Conservation (phyloP, 2,888 invertebrate genomes). For the Leptarthrus brevirostris region DNA sequence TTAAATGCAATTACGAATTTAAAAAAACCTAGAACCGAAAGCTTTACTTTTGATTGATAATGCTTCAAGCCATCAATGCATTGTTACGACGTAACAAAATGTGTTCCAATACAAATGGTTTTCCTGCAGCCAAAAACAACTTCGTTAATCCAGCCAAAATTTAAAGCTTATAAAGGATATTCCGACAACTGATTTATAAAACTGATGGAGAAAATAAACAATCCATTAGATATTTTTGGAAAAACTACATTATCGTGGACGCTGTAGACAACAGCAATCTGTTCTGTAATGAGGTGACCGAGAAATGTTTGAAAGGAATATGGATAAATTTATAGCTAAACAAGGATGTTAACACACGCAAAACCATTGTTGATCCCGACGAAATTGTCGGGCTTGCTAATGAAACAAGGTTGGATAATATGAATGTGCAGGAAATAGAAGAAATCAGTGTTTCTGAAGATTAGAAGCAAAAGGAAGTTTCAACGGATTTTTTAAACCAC, state of each 20-base stretch:
- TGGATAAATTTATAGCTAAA: too few relatives aligned
- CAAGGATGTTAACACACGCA: too few relatives aligned
- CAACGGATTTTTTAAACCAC: too few relatives aligned
- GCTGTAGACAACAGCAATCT: neutral
- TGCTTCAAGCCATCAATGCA: constrained; percentile 50
- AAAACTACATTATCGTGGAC: neutral
- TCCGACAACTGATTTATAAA: neutral
- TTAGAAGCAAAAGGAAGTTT: too few relatives aligned
- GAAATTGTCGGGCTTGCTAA: too few relatives aligned
- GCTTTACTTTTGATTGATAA: constrained; percentile 53
- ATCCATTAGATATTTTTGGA: neutral
- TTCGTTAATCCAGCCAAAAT: constrained; percentile 24
- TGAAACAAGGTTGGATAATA: too few relatives aligned
- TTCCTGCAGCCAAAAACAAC: constrained; percentile 53
- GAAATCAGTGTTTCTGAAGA: too few relatives aligned
- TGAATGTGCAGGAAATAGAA: too few relatives aligned
- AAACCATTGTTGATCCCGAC: too few relatives aligned
- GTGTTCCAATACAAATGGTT: constrained; percentile 29
- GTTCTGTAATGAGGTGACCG: neutral
- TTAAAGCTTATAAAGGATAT: neutral
- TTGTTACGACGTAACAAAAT: constrained; percentile 36
- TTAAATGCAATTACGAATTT: constrained; percentile 50
- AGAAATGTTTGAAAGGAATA: neutral
- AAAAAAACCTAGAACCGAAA: constrained; percentile 11
- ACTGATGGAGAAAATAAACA: neutral